A percentile compares a stretch with the other conserved stretches of the same genome.
phyloP scores from a whole-genome alignment of 2,113 vertebrate species.

The Nerophis ophidion region DNA sequence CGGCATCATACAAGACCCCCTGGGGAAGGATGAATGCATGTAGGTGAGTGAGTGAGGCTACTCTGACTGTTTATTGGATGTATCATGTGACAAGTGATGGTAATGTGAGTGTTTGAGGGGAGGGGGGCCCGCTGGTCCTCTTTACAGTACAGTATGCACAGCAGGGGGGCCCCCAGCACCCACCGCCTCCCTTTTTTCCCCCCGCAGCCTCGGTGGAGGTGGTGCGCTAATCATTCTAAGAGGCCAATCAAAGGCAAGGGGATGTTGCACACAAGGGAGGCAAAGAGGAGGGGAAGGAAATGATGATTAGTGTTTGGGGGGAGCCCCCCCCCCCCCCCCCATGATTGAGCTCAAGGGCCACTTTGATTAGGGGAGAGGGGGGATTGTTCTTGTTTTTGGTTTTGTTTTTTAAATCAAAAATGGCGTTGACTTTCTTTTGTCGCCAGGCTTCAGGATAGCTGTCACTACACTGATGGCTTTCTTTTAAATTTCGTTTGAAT shows the following conservation, averaged over 20 bases:
- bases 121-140: constrained; percentile 60
- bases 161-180: constrained; percentile 44
- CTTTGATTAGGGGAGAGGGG: too few species aligned
- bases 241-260: constrained; percentile 75
- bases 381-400: constrained; percentile 35
- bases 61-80: constrained; percentile 54
- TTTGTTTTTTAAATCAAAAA: constrained; percentile 29
- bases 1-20: constrained; percentile 39
- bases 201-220: constrained; percentile 55
- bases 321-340: constrained; percentile 47
- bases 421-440: constrained; percentile 53
- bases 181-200: constrained; percentile 39
- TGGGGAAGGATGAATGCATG: constrained; percentile 54
- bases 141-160: constrained; percentile 49
- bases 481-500: constrained; percentile 26
- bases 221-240: constrained; percentile 77
- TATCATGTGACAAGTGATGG: constrained; percentile 38
- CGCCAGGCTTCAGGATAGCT: constrained; percentile 57
- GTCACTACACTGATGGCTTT: constrained; percentile 49
- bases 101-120: constrained; percentile 59
- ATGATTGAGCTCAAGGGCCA: not conserved
- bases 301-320: constrained; percentile 76
- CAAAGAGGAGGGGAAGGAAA: constrained; percentile 65
- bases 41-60: constrained; percentile 41
- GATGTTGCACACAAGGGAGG: constrained; percentile 68